Base-by-base conservation (phyloP, 2,113 vertebrate genomes). In the Hemiprocne comata region DNA sequence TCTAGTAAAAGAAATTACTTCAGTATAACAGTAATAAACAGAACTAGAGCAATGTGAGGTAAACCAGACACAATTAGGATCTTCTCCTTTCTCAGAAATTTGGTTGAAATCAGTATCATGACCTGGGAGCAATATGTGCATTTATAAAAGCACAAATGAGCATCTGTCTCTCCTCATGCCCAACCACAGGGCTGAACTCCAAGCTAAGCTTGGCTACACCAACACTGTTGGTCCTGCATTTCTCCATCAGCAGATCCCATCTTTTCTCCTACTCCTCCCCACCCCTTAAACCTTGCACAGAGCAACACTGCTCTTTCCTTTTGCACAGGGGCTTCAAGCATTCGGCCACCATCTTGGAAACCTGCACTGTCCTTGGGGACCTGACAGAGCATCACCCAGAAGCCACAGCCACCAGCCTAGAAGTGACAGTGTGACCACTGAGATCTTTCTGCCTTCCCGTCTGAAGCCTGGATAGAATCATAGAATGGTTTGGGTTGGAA, bases 241-340 rank as follows among this genome's bases (percentile, higher is more conserved):
- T 62, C 51, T 33, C 54, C 34, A 51, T 9, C 44, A 51, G 11
- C 58, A 58, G 57, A 57, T 23, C 23, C 19, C 7, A 2, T 82
- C 48, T 54, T 75, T 51, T 54, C 28, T 72, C 44, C 54, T 33
- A 17, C 40, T 73, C 48, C 38, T n/a, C 60, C 50, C 70, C 34
- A 46, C 20, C 7, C 55, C 26, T 62, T 33, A 48, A 33, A 44
- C 14, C 17, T 19, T 26, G 16, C 60, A 73, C 19, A 24, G 50
- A 65, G 58, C 15, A 84, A 5, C 1, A 0, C 25, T 17, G 15
- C 4, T 77, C 34, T 91, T 10, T 50, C 9, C 4, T 0, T 34
- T 44, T 53, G 15, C 40, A 10, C 7, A 11, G 17, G 15, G 17
- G 16, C 60, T 87, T 38, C 29, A 17, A 73, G 34, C 10, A 12